Base-by-base conservation (phyloP, 2,888 invertebrate species). In the Leucoptera coffeella region DNA sequence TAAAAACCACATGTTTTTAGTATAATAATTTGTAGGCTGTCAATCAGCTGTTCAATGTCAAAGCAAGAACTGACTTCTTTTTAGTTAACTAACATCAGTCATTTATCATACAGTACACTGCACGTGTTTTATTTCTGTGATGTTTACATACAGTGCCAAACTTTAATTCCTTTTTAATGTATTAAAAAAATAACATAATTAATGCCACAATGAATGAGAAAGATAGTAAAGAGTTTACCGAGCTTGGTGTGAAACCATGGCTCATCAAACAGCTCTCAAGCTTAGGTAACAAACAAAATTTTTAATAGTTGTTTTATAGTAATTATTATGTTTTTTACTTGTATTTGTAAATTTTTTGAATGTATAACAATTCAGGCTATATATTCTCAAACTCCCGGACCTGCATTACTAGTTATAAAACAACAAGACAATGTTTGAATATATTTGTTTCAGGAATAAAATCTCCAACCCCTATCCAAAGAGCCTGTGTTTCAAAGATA, bases 401-500 rank as follows among this genome's bases (percentile, higher is more conserved):
- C 3, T 9, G 3, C 15, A 14, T 3, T 8, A 24, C 24, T 9
- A 6, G 9, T n/a, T n/a, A n/a, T 19, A 14, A 15, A 2, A 22
- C 13, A 15, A 5, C 17, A 15, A 12, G 9, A 12, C 26, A 15
- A 19, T 11, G 4, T 30, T 12, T 10, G n/a, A 6, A 15, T 22
- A 25, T 12, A 17, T 23, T n/a, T n/a, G n/a, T 47, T 51, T 31
- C 35, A 89, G 89, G 89, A 30, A 73, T 91, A 5, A 81, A 75
- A 45, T 65, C 61, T 25, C 88, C 90, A 6, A 91, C 91, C 2
- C 80, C 84, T 0, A 89, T 93, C 30, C 92, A 93, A 52, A 57
- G 73, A 41, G 79, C 82, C 34, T 91, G 91, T 45, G 84, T 93
- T 41, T 80, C 88, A 4, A 69, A 73, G 32, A 87, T 92, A 38